Evolutionary conservation across 1,140 invertebrate species (phyloP), one percentile per base, ranked within the genome.

Genomic region (Euborellia annulipes): DNA sequence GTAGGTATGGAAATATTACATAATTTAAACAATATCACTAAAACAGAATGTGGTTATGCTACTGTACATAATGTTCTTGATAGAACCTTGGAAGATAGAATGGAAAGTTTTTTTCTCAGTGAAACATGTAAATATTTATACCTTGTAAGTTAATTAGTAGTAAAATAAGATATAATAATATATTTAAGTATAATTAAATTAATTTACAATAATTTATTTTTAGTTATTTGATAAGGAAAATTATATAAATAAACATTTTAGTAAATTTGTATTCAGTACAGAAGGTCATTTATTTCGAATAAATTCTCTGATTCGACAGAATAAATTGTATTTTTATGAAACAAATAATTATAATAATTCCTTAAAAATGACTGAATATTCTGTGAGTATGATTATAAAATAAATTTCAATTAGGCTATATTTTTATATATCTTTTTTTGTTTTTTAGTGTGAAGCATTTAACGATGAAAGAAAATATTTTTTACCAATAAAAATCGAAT

Each of bases 71-170:
- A 76, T 65, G 79, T 82, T 4, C 56, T 65, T n/a, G 76, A 76
- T 45, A 78, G 74, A 60, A 69, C 64, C 46, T 58, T 77, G 27
- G 78, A 81, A 60, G 78, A 81, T 54, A 58, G 78, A 49, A 81
- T 80, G 77, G 78, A 81, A 57, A 76, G 73, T 47, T 81, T 81
- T 53, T 82, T 81, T 56, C 59, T 81, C 2, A 76, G 74, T 52
- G 79, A 81, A 64, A 82, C 78, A 14, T 72, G 74, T 60, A 82
- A 82, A 68, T 82, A 81, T 63, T 59, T 80, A 34, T 79, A 73
- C 58, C 57, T 82, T 59, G 75, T 78, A 58, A 61, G 62, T 61
- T 34, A 45, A 11, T 50, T 38, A 23, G 20, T 23, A 46, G n/a
- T 45, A 36, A 14, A 37, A 7, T 22, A 18, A 41, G 18, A 4